phyloP scores from a whole-genome alignment of 2,888 invertebrate species.

The Amiota minor region DNA sequence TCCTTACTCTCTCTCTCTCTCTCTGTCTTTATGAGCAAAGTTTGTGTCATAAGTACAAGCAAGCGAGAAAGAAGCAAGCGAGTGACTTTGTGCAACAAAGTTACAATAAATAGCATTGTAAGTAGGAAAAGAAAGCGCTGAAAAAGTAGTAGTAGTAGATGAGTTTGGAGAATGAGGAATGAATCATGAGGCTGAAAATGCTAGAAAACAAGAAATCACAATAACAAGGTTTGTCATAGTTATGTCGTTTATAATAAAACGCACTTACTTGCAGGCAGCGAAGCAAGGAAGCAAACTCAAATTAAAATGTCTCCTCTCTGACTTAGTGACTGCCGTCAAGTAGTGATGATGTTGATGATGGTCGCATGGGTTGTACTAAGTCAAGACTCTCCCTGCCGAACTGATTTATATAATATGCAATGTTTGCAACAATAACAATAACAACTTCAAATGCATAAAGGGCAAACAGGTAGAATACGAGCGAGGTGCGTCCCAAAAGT shows the following conservation, averaged over 20 bases:
- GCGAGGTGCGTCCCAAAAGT: too few relatives aligned
- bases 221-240: constrained; percentile 66
- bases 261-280: neutral
- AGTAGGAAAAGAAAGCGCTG: constrained; percentile 46
- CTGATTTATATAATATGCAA: neutral
- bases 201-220: neutral
- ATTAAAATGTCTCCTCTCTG: neutral
- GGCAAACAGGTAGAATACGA: too few relatives aligned
- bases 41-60: constrained; percentile 23
- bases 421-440: too few relatives aligned
- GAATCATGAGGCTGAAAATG: neutral
- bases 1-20: too few relatives aligned
- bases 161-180: constrained; percentile 36
- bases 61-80: constrained; percentile 28
- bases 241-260: constrained; percentile 66
- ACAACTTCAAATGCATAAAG: too few relatives aligned
- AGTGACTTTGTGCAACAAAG: constrained; percentile 53
- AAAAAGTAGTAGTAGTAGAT: constrained; percentile 31
- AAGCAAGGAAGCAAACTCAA: neutral
- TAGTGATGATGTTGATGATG: too few relatives aligned
- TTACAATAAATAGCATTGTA: constrained; percentile 65
- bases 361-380: neutral
- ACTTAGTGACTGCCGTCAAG: neutral
- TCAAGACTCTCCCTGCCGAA: neutral
- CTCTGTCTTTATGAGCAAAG: constrained; percentile 14